Base-by-base conservation (phyloP, 2,797 vertebrate species). In the Lepus townsendii region DNA sequence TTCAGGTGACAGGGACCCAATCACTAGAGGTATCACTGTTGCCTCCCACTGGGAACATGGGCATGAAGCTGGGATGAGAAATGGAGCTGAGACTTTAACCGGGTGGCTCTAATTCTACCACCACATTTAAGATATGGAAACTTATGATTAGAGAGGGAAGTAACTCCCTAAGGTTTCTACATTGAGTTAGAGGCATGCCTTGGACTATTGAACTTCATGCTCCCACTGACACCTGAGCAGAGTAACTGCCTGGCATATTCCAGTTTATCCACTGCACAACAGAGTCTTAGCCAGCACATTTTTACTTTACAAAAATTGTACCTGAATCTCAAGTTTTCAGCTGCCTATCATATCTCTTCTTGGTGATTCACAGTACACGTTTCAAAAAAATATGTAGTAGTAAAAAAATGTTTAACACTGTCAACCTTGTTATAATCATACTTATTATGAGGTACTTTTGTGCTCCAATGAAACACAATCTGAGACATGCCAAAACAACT, bases 401-500 rank as follows among this genome's bases (percentile, higher is more conserved):
- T 38, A 88, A 26, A 73, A 76, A 19, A 20, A 47, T 50, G 3
- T 26, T 83, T 83, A 88, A 86, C 24, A 68, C 24, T 72, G 14
- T 47, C 83, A 85, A 69, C 7, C 6, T 75, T 69, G 82, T 89
- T 62, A n/a, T 19, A 69, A 91, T 84, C 8, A 90, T 19, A 86
- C 3, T 54, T 65, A 19, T 91, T 83, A 32, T 27, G 50, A 71
- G 38, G 62, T 3, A 14, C 47, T 69, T 65, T 9, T 60, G 30
- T 4, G 24, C 2, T 91, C 57, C 32, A 16, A 63, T 54, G 60
- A 85, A 85, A 77, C n/a, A 60, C 24, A 71, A 68, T 65, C 32
- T 90, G 54, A 78, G 30, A 91, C 24, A 69, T 24, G 16, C n/a
- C 90, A 69, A 93, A 93, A 93, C 17, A 86, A 66, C 86, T 84